These are phyloP conservation scores for Drosophila nannoptera DNA, from an alignment of 1,140 invertebrate species.

Conservation along the genomic window DNA sequence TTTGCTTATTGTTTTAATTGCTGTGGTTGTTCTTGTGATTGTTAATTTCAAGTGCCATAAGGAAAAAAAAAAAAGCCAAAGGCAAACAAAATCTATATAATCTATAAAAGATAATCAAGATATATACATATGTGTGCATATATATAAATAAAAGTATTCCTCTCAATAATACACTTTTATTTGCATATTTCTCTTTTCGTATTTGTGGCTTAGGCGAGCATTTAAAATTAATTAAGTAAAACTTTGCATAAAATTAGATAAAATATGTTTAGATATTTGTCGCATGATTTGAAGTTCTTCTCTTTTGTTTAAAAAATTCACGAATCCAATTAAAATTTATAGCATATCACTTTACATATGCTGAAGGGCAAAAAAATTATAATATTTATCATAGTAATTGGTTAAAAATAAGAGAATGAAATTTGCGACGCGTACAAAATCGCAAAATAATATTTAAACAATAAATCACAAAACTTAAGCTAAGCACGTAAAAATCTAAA, in stretches of 20 bases:
- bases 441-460: slow-evolving; percentile 60
- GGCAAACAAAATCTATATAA: no score
- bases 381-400: slow-evolving; percentile 4
- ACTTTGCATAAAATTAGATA: slow-evolving; percentile 73
- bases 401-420: slow-evolving; percentile 44
- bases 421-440: slow-evolving; percentile 47
- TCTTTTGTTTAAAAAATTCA: slow-evolving; percentile 39
- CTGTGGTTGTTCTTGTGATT: background rate
- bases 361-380: slow-evolving; percentile 13
- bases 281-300: slow-evolving; percentile 15
- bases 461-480: slow-evolving; percentile 78
- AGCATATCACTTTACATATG: slow-evolving; percentile 35
- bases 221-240: slow-evolving; percentile 77
- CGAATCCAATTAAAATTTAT: slow-evolving; percentile 58
- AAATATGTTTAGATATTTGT: slow-evolving; percentile 52
- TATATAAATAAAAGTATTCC: slow-evolving; percentile 27
- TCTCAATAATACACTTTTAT: slow-evolving; percentile 68
- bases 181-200: slow-evolving; percentile 45
- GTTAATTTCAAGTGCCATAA: slow-evolving; percentile 12
- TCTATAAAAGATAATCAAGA: background rate
- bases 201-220: slow-evolving; percentile 52
- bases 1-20: slow-evolving; percentile 5
- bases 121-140: background rate
- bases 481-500: slow-evolving; percentile 69
- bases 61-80: slow-evolving; percentile 1